Evolutionary conservation across 1,140 invertebrate genomes (phyloP), one percentile per base, ranked within the genome.

Genomic region (Calosoma granatense): DNA sequence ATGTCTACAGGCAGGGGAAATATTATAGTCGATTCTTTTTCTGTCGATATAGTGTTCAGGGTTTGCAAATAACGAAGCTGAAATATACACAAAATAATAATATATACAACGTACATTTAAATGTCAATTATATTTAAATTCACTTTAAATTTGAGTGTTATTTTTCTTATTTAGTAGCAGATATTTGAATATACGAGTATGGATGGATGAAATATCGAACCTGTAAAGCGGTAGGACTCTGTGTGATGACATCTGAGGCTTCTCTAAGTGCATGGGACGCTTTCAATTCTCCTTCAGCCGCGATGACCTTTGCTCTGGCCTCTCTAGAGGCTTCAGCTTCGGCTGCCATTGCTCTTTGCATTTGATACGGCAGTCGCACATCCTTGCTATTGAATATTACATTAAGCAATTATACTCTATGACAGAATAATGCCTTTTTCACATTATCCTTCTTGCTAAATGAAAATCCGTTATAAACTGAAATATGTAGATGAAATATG

Each of bases 21-120:
- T 21, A 94, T 88, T 59, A 94, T 94, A 0, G 91, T 94, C 0
- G 90, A 93, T 68, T 93, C 94, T 72, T 93, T 93, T 73, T 94
- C 91, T 6, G 89, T 87, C n/a, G 89, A 88, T 59, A 94, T 91
- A 43, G 85, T 86, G 72, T 84, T 92, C 53, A 94, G 74, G 0
- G 90, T 92, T 77, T 93, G 86, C 20, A 78, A 60, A 47, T 47
- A 47, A 9, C 41, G 41, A 4, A 47, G 15, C 41, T 47, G 41
- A 12, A 30, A 30, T 30, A 17, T 12, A 47, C 6, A 47, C 41
- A 17, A 4, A 30, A 30, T 30, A 30, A 30, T 30, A 6, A 30
- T 6, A 30, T 30, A 30, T 6, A 30, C 14, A 30, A 30, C 4
- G 14, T 6, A 30, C 4, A 30, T 30, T 6, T 30, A 6, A 6